Percentiles rank a stretch among this genome's conserved stretches.
Conservation (phyloP, 1,140 invertebrate genomes). For the Macrobrachium rosenbergii region DNA sequence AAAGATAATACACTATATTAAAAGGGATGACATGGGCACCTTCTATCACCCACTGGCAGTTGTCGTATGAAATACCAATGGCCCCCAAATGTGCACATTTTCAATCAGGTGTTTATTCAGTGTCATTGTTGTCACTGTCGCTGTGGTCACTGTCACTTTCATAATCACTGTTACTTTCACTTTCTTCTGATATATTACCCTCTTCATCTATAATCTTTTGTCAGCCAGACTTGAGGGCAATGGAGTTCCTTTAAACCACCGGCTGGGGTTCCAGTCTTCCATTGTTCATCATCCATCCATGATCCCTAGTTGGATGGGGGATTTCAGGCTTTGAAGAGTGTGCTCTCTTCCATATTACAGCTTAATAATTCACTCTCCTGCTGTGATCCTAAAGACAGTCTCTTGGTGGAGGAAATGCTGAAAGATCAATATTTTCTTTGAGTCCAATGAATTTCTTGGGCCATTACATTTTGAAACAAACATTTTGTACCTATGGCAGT, state of each 20-base stretch:
- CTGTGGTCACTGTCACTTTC: too few species aligned
- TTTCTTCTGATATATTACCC: too few species aligned
- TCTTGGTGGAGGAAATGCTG: conserved; percentile 14
- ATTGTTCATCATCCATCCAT: not conserved
- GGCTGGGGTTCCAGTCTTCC: not conserved
- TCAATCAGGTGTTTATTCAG: too few species aligned
- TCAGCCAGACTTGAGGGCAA: not conserved
- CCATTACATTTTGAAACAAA: conserved; percentile 18
- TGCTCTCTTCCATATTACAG: not conserved
- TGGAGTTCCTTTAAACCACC: conserved; percentile 3
- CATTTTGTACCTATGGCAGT: conserved; percentile 18
- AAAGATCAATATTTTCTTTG: conserved; percentile 19
- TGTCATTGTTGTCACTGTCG: too few species aligned
- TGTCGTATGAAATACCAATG: too few species aligned
- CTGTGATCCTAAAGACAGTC: not conserved
- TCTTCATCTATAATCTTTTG: too few species aligned
- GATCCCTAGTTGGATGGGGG: conserved; percentile 21
- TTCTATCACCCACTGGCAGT: too few species aligned
- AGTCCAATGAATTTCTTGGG: not conserved
- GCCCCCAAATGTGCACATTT: too few species aligned
- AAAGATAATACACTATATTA: too few species aligned
- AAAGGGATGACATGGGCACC: too few species aligned
- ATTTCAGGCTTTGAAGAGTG: conserved; percentile 15
- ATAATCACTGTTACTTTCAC: too few species aligned
- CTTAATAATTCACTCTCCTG: not conserved